phyloP scores from a whole-genome alignment of 2,888 invertebrate genomes.

The Oxytorus armatus region DNA sequence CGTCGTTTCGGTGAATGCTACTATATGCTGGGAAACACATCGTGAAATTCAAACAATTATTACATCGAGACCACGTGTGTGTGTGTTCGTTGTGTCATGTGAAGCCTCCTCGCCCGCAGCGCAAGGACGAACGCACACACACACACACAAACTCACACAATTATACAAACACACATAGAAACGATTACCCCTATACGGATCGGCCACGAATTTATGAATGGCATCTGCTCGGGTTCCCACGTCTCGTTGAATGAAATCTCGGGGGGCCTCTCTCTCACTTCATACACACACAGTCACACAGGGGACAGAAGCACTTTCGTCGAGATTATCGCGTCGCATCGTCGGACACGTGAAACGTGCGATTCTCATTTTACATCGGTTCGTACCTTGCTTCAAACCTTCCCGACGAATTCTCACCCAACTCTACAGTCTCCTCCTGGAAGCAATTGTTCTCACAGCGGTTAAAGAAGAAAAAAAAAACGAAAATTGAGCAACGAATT shows the following conservation, averaged over 20 bases:
- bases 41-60: slow-evolving; percentile 56
- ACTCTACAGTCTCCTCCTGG: not conserved
- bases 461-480: not conserved
- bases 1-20: slow-evolving; percentile 34
- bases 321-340: slow-evolving; percentile 74
- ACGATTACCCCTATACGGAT: slow-evolving; percentile 56
- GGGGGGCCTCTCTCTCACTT: slow-evolving; percentile 56
- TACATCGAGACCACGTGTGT: slow-evolving; percentile 19
- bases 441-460: not conserved
- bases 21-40: slow-evolving; percentile 41
- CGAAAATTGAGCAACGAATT: not conserved
- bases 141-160: slow-evolving; percentile 20
- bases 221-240: slow-evolving; percentile 69
- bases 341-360: slow-evolving; percentile 73
- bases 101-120: slow-evolving; percentile 50
- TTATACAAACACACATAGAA: slow-evolving; percentile 36
- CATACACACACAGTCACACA: slow-evolving; percentile 32
- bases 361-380: slow-evolving; percentile 70
- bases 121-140: slow-evolving; percentile 40
- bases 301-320: slow-evolving; percentile 51
- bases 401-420: slow-evolving; percentile 6
- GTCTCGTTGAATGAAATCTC: slow-evolving; percentile 65
- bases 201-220: slow-evolving; percentile 68
- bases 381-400: slow-evolving; percentile 40
- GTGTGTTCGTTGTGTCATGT: slow-evolving; percentile 23